Base-by-base conservation (phyloP, 2,888 invertebrate species). In the Allacma fusca region DNA sequence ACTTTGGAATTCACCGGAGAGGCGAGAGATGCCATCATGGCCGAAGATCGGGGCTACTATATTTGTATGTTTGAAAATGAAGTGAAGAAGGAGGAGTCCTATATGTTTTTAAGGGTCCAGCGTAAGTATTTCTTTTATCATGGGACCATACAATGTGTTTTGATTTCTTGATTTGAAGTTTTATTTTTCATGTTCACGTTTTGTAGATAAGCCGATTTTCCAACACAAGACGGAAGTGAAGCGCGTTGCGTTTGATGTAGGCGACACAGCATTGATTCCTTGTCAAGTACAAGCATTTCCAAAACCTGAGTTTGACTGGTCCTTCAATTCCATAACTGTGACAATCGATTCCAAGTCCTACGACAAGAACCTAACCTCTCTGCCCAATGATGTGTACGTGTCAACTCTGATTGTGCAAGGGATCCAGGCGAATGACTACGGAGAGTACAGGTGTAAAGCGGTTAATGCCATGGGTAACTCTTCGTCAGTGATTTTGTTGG, bases 281-380 rank as follows among this genome's bases (percentile, higher is more conserved):
- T 96, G 96, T 87, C 91, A 92, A 85, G 95, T 96, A 19, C 94
- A 95, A 86, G 95, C 96, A 0, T 96, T 94, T 87, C 96, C 96
- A 0, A 93, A 94, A 85, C 96, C 96, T 0, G 94, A 94, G 86
- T 95, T 96, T 87, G 94, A 95, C 85, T 97, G 96, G 96, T 93
- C 91, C 85, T 94, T 91, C 85, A 93, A 92, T 76, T 79, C 79
- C 23, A 75, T 81, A 26, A 77, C 79, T 44, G 76, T 84, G 57
- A 80, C 76, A 72, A 80, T 80, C 28, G 94, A 93, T 0, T 94
- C 94, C 57, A 81, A 83, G 34, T 80, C 84, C 85, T 95, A 95
- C 86, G 92, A 94, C 85, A 93, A 95, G 65, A 93, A 92, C 84
- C 92, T 94, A 1, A 92, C 91, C 23, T 91, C 91, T 44, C 92